phyloP scores from a whole-genome alignment of 2,113 vertebrate species.

The Stegostoma tigrinum region DNA sequence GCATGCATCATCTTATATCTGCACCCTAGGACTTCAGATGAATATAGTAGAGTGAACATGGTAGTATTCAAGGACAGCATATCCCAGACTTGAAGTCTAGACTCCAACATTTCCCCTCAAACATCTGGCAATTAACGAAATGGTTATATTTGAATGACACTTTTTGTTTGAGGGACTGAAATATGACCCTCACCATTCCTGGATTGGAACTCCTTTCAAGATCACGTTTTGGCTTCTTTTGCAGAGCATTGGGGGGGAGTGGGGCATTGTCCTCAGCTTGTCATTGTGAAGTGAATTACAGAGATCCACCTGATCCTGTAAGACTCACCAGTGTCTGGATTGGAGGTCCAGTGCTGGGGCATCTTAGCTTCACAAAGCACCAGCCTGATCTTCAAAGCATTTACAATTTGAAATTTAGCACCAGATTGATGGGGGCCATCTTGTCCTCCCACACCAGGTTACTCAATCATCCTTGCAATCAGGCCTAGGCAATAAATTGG shows the following conservation, averaged over 20 bases:
- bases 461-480: conserved; percentile 22
- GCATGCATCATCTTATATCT: neutral
- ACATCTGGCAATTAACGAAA: neutral
- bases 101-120: neutral
- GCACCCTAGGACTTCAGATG: neutral
- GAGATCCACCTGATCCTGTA: neutral
- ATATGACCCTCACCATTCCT: neutral
- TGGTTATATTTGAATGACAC: neutral
- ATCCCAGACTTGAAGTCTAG: neutral
- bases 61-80: neutral
- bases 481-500: neutral
- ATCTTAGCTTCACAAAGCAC: neutral
- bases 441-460: neutral
- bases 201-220: neutral
- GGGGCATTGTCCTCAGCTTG: neutral
- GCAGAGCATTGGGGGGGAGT: neutral
- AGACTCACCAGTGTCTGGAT: neutral
- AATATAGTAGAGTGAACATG: neutral
- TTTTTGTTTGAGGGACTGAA: neutral
- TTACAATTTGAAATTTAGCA: neutral
- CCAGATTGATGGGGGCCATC: conserved; percentile 23
- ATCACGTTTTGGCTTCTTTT: neutral
- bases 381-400: neutral
- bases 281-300: neutral
- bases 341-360: neutral